Evolutionary conservation across 2,797 vertebrate genomes (phyloP), one percentile per base, ranked within the genome.

Genomic region (Balearica regulorum): DNA sequence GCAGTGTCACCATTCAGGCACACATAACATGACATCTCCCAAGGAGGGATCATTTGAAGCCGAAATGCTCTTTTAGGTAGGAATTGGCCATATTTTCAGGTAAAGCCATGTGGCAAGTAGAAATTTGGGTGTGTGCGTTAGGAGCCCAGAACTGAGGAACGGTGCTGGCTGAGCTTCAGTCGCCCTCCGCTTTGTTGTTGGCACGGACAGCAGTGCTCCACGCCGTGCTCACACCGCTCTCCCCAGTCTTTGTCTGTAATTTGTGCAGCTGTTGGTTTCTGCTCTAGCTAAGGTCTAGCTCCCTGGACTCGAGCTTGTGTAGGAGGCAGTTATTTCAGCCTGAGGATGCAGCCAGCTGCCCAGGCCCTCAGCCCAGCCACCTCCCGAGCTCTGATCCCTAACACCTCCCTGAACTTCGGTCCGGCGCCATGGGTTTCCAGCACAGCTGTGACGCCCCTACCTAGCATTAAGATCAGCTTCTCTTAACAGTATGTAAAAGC

Each of bases 221-320:
- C 1, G 0, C 28, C 0, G 0, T 0, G 0, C 51, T 62, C 39
- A 13, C 28, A 4, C 13, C 6, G 4, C 24, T 28, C 48, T 70
- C 13, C 37, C 24, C 33, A 12, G 15, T 39, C 35, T 39, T n/a
- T 75, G 31, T n/a, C 55, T 72, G 25, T 61, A 35, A 16, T 21
- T 22, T 51, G 20, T 44, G 62, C 13, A 7, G 54, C 54, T 73
- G 15, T 26, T 84, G 26, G 13, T 43, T 89, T 76, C 70, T 93
- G 46, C 35, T 71, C 0, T n/a, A 5, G 17, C 21, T 25, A 20
- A 49, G 46, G 37, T 69, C 46, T 26, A 20, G 20, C 8, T 60
- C 33, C 57, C 13, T 18, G 33, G 31, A 35, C 28, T 35, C 0
- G 1, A 25, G 49, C 22, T 89, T 72, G 69, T 2, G 13, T 22